Conservation (phyloP, 64 coral and sea anemone genomes). For the Dendronephthya gigantea region DNA sequence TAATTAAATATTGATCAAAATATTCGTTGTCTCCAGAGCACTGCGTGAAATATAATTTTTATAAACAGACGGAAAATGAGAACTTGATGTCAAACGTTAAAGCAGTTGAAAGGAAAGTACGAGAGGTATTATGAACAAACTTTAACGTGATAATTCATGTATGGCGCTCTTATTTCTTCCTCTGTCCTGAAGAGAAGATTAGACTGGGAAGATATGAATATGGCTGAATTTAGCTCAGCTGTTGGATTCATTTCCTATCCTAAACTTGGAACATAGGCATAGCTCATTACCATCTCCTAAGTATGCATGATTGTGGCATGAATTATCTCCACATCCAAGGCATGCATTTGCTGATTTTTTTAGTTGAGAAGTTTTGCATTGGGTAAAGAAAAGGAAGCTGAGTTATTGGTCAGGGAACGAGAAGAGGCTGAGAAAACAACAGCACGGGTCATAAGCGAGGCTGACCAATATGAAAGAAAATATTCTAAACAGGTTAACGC, state of each 20-base stretch:
- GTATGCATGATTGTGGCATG: neutral
- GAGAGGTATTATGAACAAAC: neutral
- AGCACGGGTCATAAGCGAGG: neutral
- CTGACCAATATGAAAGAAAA: neutral
- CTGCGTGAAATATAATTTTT: neutral
- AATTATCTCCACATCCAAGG: neutral
- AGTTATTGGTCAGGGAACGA: neutral
- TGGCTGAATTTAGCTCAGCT: no score
- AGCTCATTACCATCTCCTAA: no score
- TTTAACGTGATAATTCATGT: neutral
- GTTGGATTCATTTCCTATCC: no score
- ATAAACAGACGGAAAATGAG: neutral
- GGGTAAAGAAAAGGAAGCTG: neutral
- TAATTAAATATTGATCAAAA: no score
- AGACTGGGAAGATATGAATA: no score
- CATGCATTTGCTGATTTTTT: neutral
- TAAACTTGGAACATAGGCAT: no score
- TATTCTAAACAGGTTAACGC: neutral
- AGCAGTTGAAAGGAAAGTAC: neutral
- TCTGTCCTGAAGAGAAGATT: neutral
- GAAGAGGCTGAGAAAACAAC: neutral
- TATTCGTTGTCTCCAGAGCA: no score
- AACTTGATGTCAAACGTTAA: neutral
- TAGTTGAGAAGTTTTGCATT: neutral
- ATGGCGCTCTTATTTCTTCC: no score